These are phyloP conservation scores for Octodonta nipae DNA, from an alignment of 2,888 invertebrate genomes.

Conservation along the genomic window DNA sequence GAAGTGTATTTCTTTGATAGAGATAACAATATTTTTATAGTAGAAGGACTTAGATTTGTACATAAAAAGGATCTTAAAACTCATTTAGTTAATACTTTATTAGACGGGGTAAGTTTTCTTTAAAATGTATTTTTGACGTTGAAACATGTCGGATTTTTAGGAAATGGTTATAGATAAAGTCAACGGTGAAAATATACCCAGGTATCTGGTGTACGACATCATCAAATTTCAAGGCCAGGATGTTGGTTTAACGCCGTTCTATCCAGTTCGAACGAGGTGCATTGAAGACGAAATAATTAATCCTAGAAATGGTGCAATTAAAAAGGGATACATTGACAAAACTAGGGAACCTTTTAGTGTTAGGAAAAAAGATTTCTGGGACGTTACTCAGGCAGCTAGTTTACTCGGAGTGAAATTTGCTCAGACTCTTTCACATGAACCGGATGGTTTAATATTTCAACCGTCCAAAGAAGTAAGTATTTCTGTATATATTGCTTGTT, in stretches of 20 bases:
- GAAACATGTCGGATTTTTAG: conserved; percentile 35
- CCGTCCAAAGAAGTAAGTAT: conserved; percentile 65
- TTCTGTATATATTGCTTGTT: too few species aligned
- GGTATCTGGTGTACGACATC: conserved; percentile 91
- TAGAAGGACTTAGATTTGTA: conserved; percentile 67
- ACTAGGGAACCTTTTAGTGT: conserved; percentile 80
- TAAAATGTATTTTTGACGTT: not conserved
- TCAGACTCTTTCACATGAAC: conserved; percentile 76
- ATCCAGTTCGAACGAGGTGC: conserved; percentile 57
- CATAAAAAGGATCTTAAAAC: conserved; percentile 54
- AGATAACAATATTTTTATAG: conserved; percentile 83
- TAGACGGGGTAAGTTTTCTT: conserved; percentile 70
- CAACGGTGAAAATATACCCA: conserved; percentile 58
- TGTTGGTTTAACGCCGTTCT: conserved; percentile 65
- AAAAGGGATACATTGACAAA: conserved; percentile 59
- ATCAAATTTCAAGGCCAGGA: conserved; percentile 68
- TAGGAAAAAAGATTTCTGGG: conserved; percentile 84
- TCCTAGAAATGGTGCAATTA: conserved; percentile 55
- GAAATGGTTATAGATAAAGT: conserved; percentile 93
- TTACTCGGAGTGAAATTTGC: conserved; percentile 76
- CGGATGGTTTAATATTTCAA: conserved; percentile 96
- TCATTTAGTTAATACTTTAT: conserved; percentile 65
- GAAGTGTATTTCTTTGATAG: conserved; percentile 92
- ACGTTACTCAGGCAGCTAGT: conserved; percentile 54
- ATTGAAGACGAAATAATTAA: conserved; percentile 62